Evolutionary conservation across 2,888 invertebrate species (phyloP).

Genomic region (Boloria euphrosyne): DNA sequence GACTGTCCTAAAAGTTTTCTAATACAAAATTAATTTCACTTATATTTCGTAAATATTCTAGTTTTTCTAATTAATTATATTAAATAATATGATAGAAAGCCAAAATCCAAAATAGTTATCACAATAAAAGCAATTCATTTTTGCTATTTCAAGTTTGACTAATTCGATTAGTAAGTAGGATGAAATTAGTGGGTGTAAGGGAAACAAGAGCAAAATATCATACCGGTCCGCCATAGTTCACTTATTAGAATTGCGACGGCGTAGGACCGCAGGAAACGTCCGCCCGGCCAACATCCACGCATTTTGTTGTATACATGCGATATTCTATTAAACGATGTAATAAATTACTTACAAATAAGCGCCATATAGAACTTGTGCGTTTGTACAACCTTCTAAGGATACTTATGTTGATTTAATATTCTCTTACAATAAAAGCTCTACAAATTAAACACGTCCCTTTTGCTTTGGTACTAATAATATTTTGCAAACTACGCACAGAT

Average conservation of each 20-base stretch:
- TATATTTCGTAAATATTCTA: too few species aligned
- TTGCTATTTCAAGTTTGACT: slow-evolving; percentile 5
- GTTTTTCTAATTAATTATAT: too few species aligned
- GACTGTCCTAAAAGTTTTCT: too few species aligned
- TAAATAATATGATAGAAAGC: too few species aligned
- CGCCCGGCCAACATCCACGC: slow-evolving; percentile 30
- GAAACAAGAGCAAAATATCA: slow-evolving; percentile 40
- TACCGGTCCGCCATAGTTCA: slow-evolving; percentile 35
- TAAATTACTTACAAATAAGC: neutral
- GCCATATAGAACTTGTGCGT: neutral
- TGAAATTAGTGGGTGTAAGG: slow-evolving; percentile 39
- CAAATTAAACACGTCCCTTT: too few species aligned
- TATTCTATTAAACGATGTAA: neutral
- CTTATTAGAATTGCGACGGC: slow-evolving; percentile 67
- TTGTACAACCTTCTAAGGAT: too few species aligned
- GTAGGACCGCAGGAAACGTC: slow-evolving; percentile 53
- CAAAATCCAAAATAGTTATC: neutral
- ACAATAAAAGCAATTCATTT: neutral
- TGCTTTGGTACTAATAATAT: too few species aligned
- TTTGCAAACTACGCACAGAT: too few species aligned
- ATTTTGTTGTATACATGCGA: neutral
- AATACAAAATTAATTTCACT: too few species aligned
- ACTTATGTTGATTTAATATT: too few species aligned
- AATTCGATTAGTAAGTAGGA: slow-evolving; percentile 19
- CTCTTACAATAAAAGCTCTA: too few species aligned